Evolutionary conservation across 1,140 invertebrate species (phyloP), one percentile per base, ranked within the genome.

Genomic region (Zaprionus vittiger): DNA sequence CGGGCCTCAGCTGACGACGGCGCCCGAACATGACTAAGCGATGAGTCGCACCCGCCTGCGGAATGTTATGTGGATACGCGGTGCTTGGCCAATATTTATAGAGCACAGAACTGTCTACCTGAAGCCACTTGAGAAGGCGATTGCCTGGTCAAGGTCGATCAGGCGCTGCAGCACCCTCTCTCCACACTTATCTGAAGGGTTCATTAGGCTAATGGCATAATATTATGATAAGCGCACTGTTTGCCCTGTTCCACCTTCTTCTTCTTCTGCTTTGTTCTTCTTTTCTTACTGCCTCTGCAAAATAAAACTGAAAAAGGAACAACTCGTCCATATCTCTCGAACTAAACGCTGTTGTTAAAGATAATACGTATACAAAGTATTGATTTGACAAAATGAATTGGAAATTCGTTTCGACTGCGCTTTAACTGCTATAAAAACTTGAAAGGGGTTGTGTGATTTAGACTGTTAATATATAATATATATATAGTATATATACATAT

Each of bases 181-280:
- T 57, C 41, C 24, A 63, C 72, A 59, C 47, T 47, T 66, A 72
- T 72, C 62, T 47, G 22, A 11, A 37, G 62, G 37, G 60, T 69
- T 74, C 63, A 78, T 74, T 69, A 68, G 34, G 70, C 70, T 78
- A 78, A 78, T 78, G 63, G 63, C 55, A 20, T 49, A 77, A 73
- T 73, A 73, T 77, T 77, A 52, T 31, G 54, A 62, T 66, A 62
- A 77, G 66, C 61, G 28, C 11, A 20, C 37, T 26, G 38, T 54
- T 34, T 17, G 4, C 11, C 28, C 31, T 1, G 4, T 22, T 11
- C 31, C 9, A 31, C 31, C 6, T 47, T 47, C n/a, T 44, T 44
- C n/a, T 4, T 22, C 1, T 28, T 44, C n/a, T 2, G 15, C 1
- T 31, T n/a, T 14, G 14, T 24, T 52, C 20, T 17, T 52, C 15